phyloP scores from a whole-genome alignment of 2,888 invertebrate genomes.

The Amiota minor region DNA sequence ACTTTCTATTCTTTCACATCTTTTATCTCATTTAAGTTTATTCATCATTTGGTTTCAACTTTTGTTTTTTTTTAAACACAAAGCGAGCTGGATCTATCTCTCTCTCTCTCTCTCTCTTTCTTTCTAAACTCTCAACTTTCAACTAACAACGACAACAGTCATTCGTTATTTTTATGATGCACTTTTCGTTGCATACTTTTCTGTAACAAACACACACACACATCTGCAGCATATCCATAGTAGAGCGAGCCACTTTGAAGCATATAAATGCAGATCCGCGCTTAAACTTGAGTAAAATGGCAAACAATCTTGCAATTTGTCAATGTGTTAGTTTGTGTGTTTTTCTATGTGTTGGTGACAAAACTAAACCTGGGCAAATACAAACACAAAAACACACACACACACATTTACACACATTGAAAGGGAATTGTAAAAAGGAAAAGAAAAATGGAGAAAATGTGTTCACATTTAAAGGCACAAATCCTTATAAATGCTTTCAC shows the following conservation, averaged over 20 bases:
- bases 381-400: background rate
- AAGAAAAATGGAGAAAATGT: background rate
- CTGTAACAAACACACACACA: slow-evolving; percentile 25
- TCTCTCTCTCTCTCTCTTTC: background rate
- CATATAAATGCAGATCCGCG: slow-evolving; percentile 36
- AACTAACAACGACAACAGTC: slow-evolving; percentile 32
- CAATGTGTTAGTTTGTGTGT: slow-evolving; percentile 52
- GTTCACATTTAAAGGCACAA: slow-evolving; percentile 9
- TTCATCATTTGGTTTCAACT: background rate
- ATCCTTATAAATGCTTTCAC: slow-evolving; percentile 25
- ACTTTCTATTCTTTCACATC: too few relatives aligned
- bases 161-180: slow-evolving; percentile 51
- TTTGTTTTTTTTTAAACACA: background rate
- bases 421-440: background rate
- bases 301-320: slow-evolving; percentile 62
- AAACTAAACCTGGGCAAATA: background rate
- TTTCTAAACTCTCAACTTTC: slow-evolving; percentile 42
- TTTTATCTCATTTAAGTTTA: too few relatives aligned
- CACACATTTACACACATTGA: background rate
- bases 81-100: background rate
- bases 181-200: slow-evolving; percentile 53
- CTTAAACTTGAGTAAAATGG: slow-evolving; percentile 64
- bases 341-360: too few relatives aligned
- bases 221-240: background rate
- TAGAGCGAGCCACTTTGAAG: background rate